Base-by-base conservation (phyloP, 2,888 invertebrate species). In the Fragum fragum region DNA sequence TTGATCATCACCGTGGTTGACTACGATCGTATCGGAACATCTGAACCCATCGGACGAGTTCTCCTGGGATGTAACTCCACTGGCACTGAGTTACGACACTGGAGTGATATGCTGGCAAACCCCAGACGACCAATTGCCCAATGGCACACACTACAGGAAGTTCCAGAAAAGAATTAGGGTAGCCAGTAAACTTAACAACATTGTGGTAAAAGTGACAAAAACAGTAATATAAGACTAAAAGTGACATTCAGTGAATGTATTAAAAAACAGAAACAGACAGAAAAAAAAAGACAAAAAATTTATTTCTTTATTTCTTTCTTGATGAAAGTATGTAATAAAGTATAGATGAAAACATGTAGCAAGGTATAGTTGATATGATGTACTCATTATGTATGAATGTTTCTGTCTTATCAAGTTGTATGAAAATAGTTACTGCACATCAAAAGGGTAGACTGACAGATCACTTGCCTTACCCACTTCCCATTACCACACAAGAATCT, bases 91-190 rank as follows among this genome's bases (percentile, higher is more conserved):
- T 96, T 99, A 87, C 97, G 99, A 92, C 99, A 99, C 95, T 99
- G 99, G 99, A 99, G 99, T 88, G 99, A 99, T 95, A 99, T 99
- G 99, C 95, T 99, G 95, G 99, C 99, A 92, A 99, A 99, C 91
- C 99, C 99, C 61, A 96, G 99, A 93, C 97, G 99, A 95, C 99
- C 99, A 83, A 99, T 99, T 93, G 99, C 99, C 92, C 99, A 99
- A 95, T 99, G 99, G 99, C 99, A 99, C 95, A 99, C 99, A 88
- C 97, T 99, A 90, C 99, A 99, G 95, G 99, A 94, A 83, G 99
- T 95, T 97, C 99, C 91, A 98, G 99, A 95, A 98, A 99, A 95
- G 93, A 92, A 89, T 71, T 92, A 89, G 87, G 74, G 32, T n/a
- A 32, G 47, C 16, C 3, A 5, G n/a, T 18, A 9, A 14, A 36